These are phyloP conservation scores for Melanchra persicariae DNA, from an alignment of 2,888 invertebrate species.

Conservation along the genomic window DNA sequence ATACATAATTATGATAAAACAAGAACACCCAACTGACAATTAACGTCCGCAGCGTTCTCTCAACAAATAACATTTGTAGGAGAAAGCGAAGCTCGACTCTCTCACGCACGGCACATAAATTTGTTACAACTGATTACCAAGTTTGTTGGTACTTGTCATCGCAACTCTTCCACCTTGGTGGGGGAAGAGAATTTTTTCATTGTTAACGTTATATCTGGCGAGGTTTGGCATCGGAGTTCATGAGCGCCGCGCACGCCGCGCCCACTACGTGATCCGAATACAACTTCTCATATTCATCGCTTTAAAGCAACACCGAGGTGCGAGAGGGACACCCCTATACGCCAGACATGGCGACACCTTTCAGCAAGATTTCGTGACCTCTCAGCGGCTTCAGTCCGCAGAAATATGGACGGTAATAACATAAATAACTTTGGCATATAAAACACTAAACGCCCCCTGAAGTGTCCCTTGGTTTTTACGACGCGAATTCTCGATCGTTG, in stretches of 20 bases:
- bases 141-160: slow-evolving; percentile 87
- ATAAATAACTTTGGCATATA: slow-evolving; percentile 91
- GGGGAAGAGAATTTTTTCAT: slow-evolving; percentile 83
- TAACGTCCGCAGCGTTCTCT: slow-evolving; percentile 63
- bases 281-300: slow-evolving; percentile 88
- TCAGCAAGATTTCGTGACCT: slow-evolving; percentile 90
- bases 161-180: slow-evolving; percentile 87
- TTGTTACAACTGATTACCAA: slow-evolving; percentile 89
- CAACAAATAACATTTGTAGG: slow-evolving; percentile 66
- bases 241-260: slow-evolving; percentile 85
- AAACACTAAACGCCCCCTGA: slow-evolving; percentile 90
- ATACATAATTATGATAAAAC: slow-evolving; percentile 67
- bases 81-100: slow-evolving; percentile 69
- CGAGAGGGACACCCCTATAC: slow-evolving; percentile 77
- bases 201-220: slow-evolving; percentile 86
- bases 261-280: slow-evolving; percentile 88
- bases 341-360: slow-evolving; percentile 75
- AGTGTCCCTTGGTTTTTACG: slow-evolving; percentile 87
- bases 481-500: slow-evolving; percentile 73
- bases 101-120: slow-evolving; percentile 88
- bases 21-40: slow-evolving; percentile 67
- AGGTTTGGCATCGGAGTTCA: slow-evolving; percentile 89
- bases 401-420: slow-evolving; percentile 91
- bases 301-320: slow-evolving; percentile 84
- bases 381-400: slow-evolving; percentile 89